A percentile compares a stretch with the other conserved stretches of the same genome.
Conservation (phyloP, 1,140 invertebrate species). For the Paramacrobiotus metropolitanus region DNA sequence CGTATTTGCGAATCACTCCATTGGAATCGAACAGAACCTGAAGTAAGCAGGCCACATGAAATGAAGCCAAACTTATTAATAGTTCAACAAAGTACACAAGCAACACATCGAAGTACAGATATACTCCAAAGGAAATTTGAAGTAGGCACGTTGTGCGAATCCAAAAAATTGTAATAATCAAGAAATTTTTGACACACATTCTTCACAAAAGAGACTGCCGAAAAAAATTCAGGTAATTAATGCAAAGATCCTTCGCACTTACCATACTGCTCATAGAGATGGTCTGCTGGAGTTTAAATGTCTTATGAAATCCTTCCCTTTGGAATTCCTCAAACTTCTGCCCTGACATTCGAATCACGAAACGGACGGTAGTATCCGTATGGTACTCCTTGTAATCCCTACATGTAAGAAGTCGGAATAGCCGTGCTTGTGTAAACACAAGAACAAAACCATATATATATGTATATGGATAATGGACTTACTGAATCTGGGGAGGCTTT, state of each 20-base stretch:
- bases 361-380: slow-evolving; percentile 77
- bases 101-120: no score
- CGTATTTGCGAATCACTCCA: slow-evolving; percentile 55
- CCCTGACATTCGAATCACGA: slow-evolving; percentile 52
- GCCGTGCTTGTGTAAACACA: background rate
- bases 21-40: slow-evolving; percentile 58
- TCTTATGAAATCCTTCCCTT: slow-evolving; percentile 68
- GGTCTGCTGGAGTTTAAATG: slow-evolving; percentile 70
- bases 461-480: no score
- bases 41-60: background rate
- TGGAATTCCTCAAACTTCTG: slow-evolving; percentile 54
- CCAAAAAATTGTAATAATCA: no score
- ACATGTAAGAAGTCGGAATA: slow-evolving; percentile 17
- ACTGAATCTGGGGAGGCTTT: slow-evolving; percentile 46
- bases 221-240: no score
- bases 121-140: no score
- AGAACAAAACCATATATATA: slow-evolving; percentile 5
- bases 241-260: slow-evolving; percentile 9
- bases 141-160: no score
- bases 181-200: no score
- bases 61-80: slow-evolving; percentile 25
- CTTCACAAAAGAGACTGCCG: no score
- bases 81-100: no score
- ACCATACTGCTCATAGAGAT: slow-evolving; percentile 68
- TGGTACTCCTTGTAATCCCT: slow-evolving; percentile 76